Percentiles rank a stretch among this genome's conserved stretches.
These are phyloP conservation scores for Pachyramphus minor DNA, from an alignment of 2,113 vertebrate species.

Conservation along the genomic window DNA sequence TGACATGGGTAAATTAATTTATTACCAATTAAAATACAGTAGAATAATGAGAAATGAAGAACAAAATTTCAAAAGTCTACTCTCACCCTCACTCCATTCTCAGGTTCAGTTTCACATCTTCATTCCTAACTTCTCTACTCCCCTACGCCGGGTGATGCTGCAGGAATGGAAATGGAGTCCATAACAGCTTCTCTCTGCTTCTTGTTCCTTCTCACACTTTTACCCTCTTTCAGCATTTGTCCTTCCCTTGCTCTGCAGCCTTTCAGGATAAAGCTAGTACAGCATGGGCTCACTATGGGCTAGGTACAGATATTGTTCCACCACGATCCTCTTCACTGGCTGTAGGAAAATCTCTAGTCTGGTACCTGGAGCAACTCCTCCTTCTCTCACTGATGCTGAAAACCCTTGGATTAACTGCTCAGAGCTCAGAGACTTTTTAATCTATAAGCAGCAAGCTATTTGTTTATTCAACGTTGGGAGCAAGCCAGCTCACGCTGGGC, in stretches of 20 bases:
- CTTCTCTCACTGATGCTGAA: too few relatives aligned
- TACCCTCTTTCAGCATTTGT: not conserved
- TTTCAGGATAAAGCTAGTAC: not conserved
- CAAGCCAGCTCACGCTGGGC: too few relatives aligned
- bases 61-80: not conserved
- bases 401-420: too few relatives aligned
- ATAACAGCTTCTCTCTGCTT: not conserved
- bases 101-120: not conserved
- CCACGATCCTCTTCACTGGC: not conserved
- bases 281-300: not conserved
- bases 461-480: too few relatives aligned
- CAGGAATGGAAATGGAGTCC: not conserved
- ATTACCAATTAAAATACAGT: not conserved
- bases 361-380: not conserved
- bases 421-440: too few relatives aligned
- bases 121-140: not conserved
- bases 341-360: not conserved
- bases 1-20: not conserved
- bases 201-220: not conserved
- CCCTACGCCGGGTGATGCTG: accelerated
- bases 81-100: not conserved
- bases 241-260: not conserved
- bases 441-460: too few relatives aligned
- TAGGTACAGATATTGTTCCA: not conserved
- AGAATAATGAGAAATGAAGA: not conserved